Evolutionary conservation across 2,113 vertebrate genomes (phyloP), one percentile per base, ranked within the genome.

Genomic region (Psilopsiagon aurifrons): DNA sequence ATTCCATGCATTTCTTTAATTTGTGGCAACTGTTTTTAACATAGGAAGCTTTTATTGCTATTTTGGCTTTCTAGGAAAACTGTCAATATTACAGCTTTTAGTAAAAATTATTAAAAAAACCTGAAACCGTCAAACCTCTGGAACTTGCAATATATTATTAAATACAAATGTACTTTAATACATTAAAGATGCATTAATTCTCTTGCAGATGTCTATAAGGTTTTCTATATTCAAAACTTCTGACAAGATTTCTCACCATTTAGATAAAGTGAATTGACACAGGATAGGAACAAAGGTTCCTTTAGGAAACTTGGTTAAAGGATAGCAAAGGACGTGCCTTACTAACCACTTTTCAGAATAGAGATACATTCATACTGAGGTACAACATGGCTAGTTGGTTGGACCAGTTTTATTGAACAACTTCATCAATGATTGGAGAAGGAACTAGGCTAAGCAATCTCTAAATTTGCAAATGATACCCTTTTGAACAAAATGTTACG

Each of bases 1-100:
- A 96, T 97, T 97, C 79, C 88, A 92, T 83, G 87, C 57, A 95
- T 97, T 97, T 97, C 67, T 96, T 98, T 97, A 96, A 86, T 97
- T 98, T 96, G 63, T 90, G 66, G 31, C 35, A 94, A 94, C 43
- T 85, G 77, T 89, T 97, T 98, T 97, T 95, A 92, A 88, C 23
- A 24, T 57, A 60, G 66, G 79, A 97, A 97, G 94, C 74, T 91
- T 97, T 93, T 93, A 88, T 84, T 95, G 84, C 59, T 95, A 88
- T 94, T 97, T 96, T 96, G 64, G 88, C 95, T 76, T 97, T 96
- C 95, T 84, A 79, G 88, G 91, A 97, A 94, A 95, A 95, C 86
- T 95, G 86, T 89, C 92, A 96, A 94, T 43, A 35, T 70, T 84
- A 62, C 28, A 79, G 35, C 63, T 96, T 95, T 97, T 94, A 55